These are phyloP conservation scores for Stomatorhinus walkeri DNA, from an alignment of 2,797 vertebrate genomes.

Conservation along the genomic window DNA sequence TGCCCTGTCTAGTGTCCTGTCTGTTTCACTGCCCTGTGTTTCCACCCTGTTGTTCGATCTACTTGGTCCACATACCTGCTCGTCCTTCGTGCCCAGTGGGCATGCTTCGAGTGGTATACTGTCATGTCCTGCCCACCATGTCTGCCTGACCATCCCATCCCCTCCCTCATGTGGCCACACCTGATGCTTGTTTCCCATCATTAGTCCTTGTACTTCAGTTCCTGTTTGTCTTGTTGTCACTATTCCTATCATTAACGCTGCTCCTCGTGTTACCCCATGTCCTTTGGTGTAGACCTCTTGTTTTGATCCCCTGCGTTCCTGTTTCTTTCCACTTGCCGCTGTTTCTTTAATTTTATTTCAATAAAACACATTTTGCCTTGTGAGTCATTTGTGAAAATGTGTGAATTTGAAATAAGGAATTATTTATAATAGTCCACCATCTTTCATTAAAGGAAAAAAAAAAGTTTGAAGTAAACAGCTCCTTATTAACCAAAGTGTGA, in stretches of 20 bases:
- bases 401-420: neutral
- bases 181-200: neutral
- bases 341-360: neutral
- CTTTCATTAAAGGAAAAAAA: neutral
- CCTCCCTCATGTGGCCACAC: neutral
- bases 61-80: neutral
- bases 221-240: neutral
- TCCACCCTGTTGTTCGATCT: neutral
- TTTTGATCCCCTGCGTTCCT: neutral
- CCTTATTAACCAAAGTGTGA: neutral
- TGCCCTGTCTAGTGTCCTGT: neutral
- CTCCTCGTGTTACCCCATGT: neutral
- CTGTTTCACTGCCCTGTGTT: neutral
- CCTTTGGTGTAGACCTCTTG: neutral
- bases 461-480: neutral
- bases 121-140: neutral
- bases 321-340: neutral
- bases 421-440: neutral
- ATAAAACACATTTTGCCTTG: neutral
- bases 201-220: neutral
- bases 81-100: neutral
- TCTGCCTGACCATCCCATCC: neutral
- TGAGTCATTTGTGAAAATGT: neutral
- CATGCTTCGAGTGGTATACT: neutral
- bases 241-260: neutral